phyloP scores from a whole-genome alignment of 2,888 invertebrate genomes.

The Palloptera scutellata region DNA sequence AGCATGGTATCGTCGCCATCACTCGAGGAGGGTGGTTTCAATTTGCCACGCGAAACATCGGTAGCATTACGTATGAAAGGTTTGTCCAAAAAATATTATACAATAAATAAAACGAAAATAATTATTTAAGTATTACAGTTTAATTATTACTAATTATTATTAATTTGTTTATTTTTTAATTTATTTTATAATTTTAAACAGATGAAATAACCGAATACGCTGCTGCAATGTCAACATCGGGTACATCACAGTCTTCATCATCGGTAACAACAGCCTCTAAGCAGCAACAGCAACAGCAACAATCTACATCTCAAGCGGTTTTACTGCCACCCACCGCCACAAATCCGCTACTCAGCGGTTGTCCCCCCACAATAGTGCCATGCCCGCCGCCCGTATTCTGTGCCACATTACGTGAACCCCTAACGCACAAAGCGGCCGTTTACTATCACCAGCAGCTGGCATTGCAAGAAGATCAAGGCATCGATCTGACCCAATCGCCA shows the following conservation, averaged over 20 bases:
- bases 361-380: conserved; percentile 53
- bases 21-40: conserved; percentile 64
- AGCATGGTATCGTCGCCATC: conserved; percentile 64
- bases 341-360: conserved; percentile 39
- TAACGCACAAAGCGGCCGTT: conserved; percentile 79
- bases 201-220: conserved; percentile 71
- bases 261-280: conserved; percentile 48
- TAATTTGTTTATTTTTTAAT: conserved; percentile 6
- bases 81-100: conserved; percentile 32
- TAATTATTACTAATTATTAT: neutral
- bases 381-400: conserved; percentile 76
- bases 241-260: conserved; percentile 39
- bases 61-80: conserved; percentile 63
- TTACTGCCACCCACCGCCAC: conserved; percentile 32
- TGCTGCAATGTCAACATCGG: conserved; percentile 44
- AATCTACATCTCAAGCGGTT: conserved; percentile 69
- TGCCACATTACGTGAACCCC: conserved; percentile 68
- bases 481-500: conserved; percentile 89
- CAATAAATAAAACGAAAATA: neutral
- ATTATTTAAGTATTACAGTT: too few species aligned
- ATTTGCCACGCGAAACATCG: conserved; percentile 62
- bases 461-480: conserved; percentile 86
- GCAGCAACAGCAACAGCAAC: conserved; percentile 73
- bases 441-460: conserved; percentile 85
- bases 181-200: conserved; percentile 54